phyloP scores from a whole-genome alignment of 2,113 vertebrate species.

The Verasper variegatus region DNA sequence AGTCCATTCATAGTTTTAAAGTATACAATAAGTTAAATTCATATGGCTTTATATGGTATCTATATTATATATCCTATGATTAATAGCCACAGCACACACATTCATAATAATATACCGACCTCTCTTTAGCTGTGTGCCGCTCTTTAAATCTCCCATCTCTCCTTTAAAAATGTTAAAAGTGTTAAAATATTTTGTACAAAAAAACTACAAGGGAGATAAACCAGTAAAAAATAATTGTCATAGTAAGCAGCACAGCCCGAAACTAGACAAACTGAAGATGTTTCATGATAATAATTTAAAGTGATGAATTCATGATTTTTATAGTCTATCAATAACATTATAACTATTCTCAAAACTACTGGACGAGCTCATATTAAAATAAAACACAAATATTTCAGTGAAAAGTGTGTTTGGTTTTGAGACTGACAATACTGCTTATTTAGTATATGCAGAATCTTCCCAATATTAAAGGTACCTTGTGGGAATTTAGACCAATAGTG shows the following conservation, averaged over 20 bases:
- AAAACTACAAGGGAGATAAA: conserved; percentile 25
- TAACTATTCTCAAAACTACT: background rate
- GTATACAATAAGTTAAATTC: conserved; percentile 95
- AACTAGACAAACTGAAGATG: background rate
- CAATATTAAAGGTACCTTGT: background rate
- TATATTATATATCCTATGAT: conserved; percentile 79
- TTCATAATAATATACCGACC: conserved; percentile 72
- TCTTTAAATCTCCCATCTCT: conserved; percentile 2
- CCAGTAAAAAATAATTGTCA: background rate
- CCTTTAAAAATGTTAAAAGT: conserved; percentile 28
- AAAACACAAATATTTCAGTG: background rate
- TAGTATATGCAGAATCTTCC: background rate
- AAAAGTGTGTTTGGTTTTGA: background rate
- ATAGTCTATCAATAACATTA: background rate
- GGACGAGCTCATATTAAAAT: background rate
- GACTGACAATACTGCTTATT: background rate
- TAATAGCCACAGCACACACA: conserved; percentile 61
- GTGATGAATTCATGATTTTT: conserved; percentile 24
- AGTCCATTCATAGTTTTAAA: conserved; percentile 84
- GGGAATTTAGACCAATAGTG: background rate
- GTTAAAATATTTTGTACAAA: conserved; percentile 46
- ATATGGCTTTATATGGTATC: conserved; percentile 85
- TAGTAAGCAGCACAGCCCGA: too few species aligned
- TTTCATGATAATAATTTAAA: conserved; percentile 21
- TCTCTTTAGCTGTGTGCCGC: conserved; percentile 11